Base-by-base conservation (phyloP, 2,888 invertebrate genomes). In the Nebria salina region DNA sequence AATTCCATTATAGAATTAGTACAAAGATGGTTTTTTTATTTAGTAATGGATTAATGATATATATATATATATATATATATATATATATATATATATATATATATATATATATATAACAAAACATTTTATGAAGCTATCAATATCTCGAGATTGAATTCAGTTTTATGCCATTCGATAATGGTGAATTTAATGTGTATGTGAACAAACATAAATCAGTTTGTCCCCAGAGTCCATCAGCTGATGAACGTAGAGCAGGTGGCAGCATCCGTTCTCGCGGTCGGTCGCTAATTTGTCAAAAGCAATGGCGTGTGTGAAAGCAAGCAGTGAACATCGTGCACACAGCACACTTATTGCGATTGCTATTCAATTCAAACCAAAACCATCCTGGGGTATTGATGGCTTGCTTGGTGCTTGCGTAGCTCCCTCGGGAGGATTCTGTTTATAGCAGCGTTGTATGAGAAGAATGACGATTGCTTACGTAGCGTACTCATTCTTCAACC, bases 281-380 rank as follows among this genome's bases (percentile, higher is more conserved):
- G 42, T 26, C 72, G 81, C 81, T 81, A 81, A 81, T 81, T 81
- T 81, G 81, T 81, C 81, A 81, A 72, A 76, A 72, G 81, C 66
- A 81, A 81, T 81, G 81, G 81, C 75, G 76, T 72, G 81, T 81
- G 54, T 54, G 4, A 81, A 11, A 76, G 73, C 54, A 54, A 54
- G 54, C 7, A 11, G 54, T 75, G 72, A 65, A 42, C 81, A 81
- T 81, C 72, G 81, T 81, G 76, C 54, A 54, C 54, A 54, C 54
- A 72, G 76, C 76, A 76, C 81, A 76, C 81, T 81, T 81, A 81
- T 76, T 72, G 72, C 72, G 81, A 81, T 81, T 81, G 81, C 81
- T 72, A 76, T 81, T 81, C 81, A 76, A 81, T 81, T 70, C 54
- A 65, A 54, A 54, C 54, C 54, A 13, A 54, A 54, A 54, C 41